Percentiles rank a stretch among this genome's conserved stretches.
phyloP scores from a whole-genome alignment of 1,140 invertebrate genomes.

The Tetramorium alpestre region DNA sequence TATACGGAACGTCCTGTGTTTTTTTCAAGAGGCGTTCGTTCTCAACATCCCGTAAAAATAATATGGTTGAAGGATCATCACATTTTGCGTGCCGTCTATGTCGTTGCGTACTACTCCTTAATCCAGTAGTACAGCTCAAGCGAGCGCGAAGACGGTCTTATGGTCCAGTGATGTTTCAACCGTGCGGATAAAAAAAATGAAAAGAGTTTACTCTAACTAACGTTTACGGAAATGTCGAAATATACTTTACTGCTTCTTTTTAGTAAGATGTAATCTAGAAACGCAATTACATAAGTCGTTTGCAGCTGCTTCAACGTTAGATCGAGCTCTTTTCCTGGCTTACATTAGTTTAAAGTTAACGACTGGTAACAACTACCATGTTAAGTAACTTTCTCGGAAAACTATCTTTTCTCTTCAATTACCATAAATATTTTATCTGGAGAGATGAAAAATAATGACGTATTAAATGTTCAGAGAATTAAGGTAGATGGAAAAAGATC shows the following conservation, averaged over 20 bases:
- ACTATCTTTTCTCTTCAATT: background rate
- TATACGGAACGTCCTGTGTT: background rate
- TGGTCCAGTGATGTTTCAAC: constrained; percentile 38
- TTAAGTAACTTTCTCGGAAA: constrained; percentile 10
- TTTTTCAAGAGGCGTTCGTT: background rate
- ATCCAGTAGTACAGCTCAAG: constrained; percentile 17
- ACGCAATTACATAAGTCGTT: constrained; percentile 46
- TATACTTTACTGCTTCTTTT: constrained; percentile 19
- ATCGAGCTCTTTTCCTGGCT: background rate
- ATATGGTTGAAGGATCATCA: constrained; percentile 36
- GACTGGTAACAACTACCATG: constrained; percentile 13
- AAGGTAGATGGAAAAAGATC: background rate
- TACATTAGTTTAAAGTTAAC: constrained; percentile 18
- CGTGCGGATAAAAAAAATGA: constrained; percentile 18
- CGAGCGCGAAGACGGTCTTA: constrained; percentile 1
- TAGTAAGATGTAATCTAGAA: constrained; percentile 27
- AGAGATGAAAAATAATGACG: background rate
- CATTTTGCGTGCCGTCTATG: background rate
- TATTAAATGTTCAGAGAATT: background rate
- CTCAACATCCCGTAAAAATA: constrained; percentile 37
- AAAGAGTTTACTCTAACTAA: constrained; percentile 2
- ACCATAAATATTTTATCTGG: background rate
- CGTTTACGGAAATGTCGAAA: constrained; percentile 38
- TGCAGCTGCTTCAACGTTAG: constrained; percentile 32
- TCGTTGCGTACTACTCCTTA: background rate